A percentile compares a stretch with the other conserved stretches of the same genome.
Conservation (phyloP, 2,888 invertebrate genomes). For the Cosmia trapezina region DNA sequence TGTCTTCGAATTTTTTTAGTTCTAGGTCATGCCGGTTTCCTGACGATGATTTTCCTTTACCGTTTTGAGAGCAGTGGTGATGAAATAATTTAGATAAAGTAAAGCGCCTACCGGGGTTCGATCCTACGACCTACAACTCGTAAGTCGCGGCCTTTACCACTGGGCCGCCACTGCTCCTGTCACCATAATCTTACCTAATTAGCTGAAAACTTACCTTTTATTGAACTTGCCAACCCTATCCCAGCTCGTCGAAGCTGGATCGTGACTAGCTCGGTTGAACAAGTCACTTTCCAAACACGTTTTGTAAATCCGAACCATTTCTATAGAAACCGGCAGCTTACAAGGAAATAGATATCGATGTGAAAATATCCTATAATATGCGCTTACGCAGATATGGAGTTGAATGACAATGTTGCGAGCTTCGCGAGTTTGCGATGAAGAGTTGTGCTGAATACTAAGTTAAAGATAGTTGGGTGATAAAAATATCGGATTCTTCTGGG, state of each 20-base stretch:
- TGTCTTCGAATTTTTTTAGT: too few relatives aligned
- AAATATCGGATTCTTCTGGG: slow-evolving; percentile 10
- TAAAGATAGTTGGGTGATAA: background rate
- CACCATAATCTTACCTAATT: background rate
- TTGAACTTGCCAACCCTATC: slow-evolving; percentile 42
- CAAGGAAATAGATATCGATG: slow-evolving; percentile 67
- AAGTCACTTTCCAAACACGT: slow-evolving; percentile 85
- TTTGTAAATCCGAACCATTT: slow-evolving; percentile 80
- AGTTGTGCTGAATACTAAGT: slow-evolving; percentile 26
- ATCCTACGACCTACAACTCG: too few relatives aligned
- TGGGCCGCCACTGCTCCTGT: too few relatives aligned
- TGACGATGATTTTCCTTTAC: too few relatives aligned
- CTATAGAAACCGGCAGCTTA: slow-evolving; percentile 71
- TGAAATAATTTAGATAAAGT: too few relatives aligned
- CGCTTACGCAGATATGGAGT: slow-evolving; percentile 5
- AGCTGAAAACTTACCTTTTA: background rate
- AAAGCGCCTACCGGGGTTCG: too few relatives aligned
- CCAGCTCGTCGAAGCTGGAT: slow-evolving; percentile 53
- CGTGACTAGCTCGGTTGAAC: slow-evolving; percentile 75
- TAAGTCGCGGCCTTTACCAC: too few relatives aligned
- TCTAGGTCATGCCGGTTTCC: too few relatives aligned
- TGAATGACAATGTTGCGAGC: slow-evolving; percentile 44
- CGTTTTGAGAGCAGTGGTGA: too few relatives aligned
- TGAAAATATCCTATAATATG: slow-evolving; percentile 54
- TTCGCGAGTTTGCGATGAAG: slow-evolving; percentile 6